Conservation (phyloP, 2,888 invertebrate genomes). For the Amiota mariae region DNA sequence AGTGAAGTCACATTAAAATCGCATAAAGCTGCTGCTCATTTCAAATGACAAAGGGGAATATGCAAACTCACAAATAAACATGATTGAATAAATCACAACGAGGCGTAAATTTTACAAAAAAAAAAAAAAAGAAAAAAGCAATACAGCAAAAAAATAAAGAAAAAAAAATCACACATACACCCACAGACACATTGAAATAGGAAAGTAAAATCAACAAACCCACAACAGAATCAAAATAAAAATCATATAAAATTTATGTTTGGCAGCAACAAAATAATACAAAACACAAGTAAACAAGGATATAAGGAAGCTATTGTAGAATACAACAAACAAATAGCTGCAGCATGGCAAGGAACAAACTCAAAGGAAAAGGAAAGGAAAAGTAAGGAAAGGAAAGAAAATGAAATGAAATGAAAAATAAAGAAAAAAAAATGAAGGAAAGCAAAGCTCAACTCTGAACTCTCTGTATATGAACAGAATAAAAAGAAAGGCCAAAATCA, state of each 20-base stretch:
- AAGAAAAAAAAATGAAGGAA: too few relatives aligned
- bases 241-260: too few relatives aligned
- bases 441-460: neutral
- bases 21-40: constrained; percentile 48
- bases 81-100: constrained; percentile 64
- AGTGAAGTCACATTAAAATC: constrained; percentile 60
- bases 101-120: constrained; percentile 44
- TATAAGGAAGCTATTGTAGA: neutral
- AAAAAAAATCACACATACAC: too few relatives aligned
- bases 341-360: neutral
- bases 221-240: too few relatives aligned
- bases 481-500: neutral
- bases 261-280: too few relatives aligned
- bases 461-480: neutral
- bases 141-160: too few relatives aligned
- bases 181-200: too few relatives aligned
- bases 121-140: too few relatives aligned
- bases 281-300: too few relatives aligned
- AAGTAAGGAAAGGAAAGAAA: neutral
- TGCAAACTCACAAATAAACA: constrained; percentile 44
- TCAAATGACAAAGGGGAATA: constrained; percentile 18
- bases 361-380: neutral
- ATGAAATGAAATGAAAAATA: neutral
- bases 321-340: neutral
- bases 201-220: too few relatives aligned